Evolutionary conservation across 1,140 invertebrate species (phyloP).

Genomic region (Geopemphigus sp.): DNA sequence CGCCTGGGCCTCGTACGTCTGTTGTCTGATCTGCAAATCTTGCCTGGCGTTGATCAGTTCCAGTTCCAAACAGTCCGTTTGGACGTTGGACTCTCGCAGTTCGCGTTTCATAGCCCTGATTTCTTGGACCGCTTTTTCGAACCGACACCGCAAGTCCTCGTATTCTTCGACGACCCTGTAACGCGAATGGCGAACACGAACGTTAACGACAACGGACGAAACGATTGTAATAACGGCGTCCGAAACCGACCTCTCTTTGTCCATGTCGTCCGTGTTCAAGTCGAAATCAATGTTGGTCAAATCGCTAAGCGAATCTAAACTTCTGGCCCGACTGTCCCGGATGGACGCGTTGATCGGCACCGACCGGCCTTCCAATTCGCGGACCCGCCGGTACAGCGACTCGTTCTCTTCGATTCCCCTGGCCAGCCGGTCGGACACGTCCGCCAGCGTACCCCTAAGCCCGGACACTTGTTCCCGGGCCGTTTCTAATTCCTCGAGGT

Average conservation of each 20-base stretch:
- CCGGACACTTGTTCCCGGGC: constrained; percentile 57
- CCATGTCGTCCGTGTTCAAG: constrained; percentile 69
- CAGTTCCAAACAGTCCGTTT: constrained; percentile 76
- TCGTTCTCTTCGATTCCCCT: constrained; percentile 77
- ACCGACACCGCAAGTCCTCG: constrained; percentile 69
- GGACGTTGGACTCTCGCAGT: constrained; percentile 73
- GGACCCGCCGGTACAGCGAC: constrained; percentile 64
- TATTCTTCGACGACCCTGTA: constrained; percentile 78
- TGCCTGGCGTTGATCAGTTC: constrained; percentile 71
- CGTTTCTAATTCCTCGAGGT: constrained; percentile 52
- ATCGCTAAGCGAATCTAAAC: constrained; percentile 76
- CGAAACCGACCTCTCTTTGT: constrained; percentile 65
- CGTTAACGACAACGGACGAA: neutral
- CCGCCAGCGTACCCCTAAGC: constrained; percentile 63
- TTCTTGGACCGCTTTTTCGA: constrained; percentile 78
- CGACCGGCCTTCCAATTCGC: constrained; percentile 68
- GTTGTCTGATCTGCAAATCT: constrained; percentile 67
- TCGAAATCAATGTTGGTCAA: constrained; percentile 76
- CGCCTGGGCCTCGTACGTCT: constrained; percentile 71
- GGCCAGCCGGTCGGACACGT: constrained; percentile 60
- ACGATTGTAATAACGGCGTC: neutral
- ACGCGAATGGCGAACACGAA: too few relatives aligned
- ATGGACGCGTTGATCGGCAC: constrained; percentile 52
- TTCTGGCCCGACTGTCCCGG: constrained; percentile 60
- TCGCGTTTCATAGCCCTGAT: constrained; percentile 79